Evolutionary conservation across 1,140 invertebrate genomes (phyloP).

Genomic region (Leptinotarsa texana): DNA sequence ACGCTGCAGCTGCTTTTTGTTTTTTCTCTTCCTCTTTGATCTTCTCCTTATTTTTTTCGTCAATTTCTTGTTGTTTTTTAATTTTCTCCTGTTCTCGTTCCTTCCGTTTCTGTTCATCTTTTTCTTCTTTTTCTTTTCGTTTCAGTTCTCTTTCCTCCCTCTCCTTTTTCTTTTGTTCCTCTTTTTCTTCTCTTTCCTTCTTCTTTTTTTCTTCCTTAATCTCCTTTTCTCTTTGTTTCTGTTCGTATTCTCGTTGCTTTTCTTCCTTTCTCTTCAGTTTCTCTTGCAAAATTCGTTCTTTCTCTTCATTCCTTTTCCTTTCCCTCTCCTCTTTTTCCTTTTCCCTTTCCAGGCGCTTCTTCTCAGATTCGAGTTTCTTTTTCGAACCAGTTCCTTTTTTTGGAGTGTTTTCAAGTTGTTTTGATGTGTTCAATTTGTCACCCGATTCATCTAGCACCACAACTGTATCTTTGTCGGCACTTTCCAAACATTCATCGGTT

Average conservation of each 20-base stretch:
- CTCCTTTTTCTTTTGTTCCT: conserved; percentile 52
- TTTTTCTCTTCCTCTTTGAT: conserved; percentile 68
- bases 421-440: conserved; percentile 38
- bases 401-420: conserved; percentile 35
- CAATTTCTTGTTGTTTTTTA: conserved; percentile 61
- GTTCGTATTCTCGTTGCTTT: conserved; percentile 42
- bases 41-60: conserved; percentile 66
- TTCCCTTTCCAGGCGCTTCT: conserved; percentile 58
- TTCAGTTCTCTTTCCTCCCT: conserved; percentile 60
- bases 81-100: conserved; percentile 56
- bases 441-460: no score
- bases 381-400: conserved; percentile 52
- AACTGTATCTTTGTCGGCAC: not conserved
- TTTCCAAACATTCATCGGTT: not conserved
- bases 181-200: conserved; percentile 41
- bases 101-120: conserved; percentile 52
- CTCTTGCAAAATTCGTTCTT: conserved; percentile 57
- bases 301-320: conserved; percentile 57
- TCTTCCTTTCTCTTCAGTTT: conserved; percentile 63
- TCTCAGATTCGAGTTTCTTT: conserved; percentile 60
- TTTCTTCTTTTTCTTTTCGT: conserved; percentile 56
- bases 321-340: conserved; percentile 61
- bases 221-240: conserved; percentile 40
- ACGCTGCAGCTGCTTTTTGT: conserved; percentile 73
- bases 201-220: conserved; percentile 57